Conservation (phyloP, 2,888 invertebrate species). For the Synergus itoensis region DNA sequence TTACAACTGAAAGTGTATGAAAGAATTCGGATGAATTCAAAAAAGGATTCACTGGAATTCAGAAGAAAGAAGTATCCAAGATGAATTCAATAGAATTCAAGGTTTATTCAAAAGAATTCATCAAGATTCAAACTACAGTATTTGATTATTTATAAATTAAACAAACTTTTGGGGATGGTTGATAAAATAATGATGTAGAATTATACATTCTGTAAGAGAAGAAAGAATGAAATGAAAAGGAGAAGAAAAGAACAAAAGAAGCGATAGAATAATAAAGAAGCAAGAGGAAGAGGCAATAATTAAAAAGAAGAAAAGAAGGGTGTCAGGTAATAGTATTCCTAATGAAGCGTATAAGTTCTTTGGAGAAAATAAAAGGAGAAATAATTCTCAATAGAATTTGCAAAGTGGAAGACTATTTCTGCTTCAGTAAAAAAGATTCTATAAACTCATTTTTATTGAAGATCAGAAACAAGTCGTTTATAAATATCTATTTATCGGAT, state of each 20-base stretch:
- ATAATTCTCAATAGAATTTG: neutral
- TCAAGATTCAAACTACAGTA: too few relatives aligned
- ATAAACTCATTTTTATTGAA: too few relatives aligned
- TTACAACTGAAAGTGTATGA: too few relatives aligned
- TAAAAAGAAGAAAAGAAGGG: neutral
- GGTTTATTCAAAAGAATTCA: too few relatives aligned
- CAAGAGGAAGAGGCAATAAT: neutral
- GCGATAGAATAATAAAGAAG: neutral
- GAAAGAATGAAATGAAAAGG: neutral
- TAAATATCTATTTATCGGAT: too few relatives aligned
- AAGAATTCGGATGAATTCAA: too few relatives aligned
- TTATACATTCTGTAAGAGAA: neutral
- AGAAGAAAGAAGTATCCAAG: too few relatives aligned
- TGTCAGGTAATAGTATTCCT: neutral
- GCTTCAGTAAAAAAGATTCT: too few relatives aligned
- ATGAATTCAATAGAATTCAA: too few relatives aligned
- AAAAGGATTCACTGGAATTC: too few relatives aligned
- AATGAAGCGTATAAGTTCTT: neutral
- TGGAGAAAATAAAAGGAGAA: neutral
- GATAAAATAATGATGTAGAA: neutral
- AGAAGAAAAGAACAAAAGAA: neutral
- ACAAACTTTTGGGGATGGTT: neutral
- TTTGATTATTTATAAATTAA: neutral
- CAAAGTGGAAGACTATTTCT: neutral
- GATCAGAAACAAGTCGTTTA: too few relatives aligned